Percentiles rank a stretch among this genome's conserved stretches.
Conservation (phyloP, 2,888 invertebrate genomes). For the Thymelicus sylvestris region DNA sequence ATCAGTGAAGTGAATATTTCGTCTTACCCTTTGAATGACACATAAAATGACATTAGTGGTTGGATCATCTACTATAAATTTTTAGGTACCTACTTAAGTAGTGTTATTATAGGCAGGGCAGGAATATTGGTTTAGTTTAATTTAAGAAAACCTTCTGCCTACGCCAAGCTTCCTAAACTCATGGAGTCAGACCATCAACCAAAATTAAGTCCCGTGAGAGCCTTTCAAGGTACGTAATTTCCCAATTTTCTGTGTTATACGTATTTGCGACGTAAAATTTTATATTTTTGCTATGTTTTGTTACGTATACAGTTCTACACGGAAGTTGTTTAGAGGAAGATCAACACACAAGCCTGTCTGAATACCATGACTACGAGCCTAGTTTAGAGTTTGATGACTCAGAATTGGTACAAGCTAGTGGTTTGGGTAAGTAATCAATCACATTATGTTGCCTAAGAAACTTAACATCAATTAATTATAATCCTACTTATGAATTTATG, state of each 20-base stretch:
- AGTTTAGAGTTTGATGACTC: constrained; percentile 98
- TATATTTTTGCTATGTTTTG: constrained; percentile 6
- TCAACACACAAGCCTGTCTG: constrained; percentile 93
- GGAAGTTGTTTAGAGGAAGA: constrained; percentile 86
- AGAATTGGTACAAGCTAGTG: constrained; percentile 90
- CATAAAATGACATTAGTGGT: neutral
- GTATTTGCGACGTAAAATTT: neutral
- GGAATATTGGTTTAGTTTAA: neutral
- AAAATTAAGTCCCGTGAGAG: constrained; percentile 72
- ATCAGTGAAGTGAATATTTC: neutral
- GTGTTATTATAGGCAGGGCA: neutral
- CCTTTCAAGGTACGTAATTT: constrained; percentile 68
- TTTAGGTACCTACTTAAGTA: too few relatives aligned
- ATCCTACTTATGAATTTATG: too few relatives aligned
- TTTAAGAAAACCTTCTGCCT: neutral
- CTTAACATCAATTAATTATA: neutral
- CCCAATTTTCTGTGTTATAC: constrained; percentile 4
- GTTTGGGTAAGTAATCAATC: constrained; percentile 85
- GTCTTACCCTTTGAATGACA: neutral
- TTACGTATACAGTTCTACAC: constrained; percentile 60
- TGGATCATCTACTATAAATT: neutral
- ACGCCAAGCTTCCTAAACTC: constrained; percentile 9
- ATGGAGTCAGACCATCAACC: constrained; percentile 77
- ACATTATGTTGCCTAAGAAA: neutral
- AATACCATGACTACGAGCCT: constrained; percentile 97